Base-by-base conservation (phyloP, 2,888 invertebrate species). In the Catocala nupta region DNA sequence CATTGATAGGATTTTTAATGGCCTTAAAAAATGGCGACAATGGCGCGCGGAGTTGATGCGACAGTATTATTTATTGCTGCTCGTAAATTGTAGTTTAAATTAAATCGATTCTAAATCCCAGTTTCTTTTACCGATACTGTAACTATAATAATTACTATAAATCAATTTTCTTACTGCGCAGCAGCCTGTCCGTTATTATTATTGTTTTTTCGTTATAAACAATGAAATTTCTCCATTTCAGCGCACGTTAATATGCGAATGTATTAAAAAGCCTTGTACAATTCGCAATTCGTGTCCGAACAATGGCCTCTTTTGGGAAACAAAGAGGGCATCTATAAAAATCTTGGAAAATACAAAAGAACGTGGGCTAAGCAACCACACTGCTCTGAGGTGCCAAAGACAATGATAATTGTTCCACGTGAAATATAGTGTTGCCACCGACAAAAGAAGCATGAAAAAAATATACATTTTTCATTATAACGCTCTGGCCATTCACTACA, bases 391-490 rank as follows among this genome's bases (percentile, higher is more conserved):
- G 92, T 92, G 93, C 86, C 90, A 93, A 93, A 94, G 91, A 94
- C 94, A 93, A 94, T 93, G 93, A 90, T 93, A 93, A 93, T 93
- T 93, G 94, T 93, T 90, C 92, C 90, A 89, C 86, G 85, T 93
- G 92, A 93, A 91, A 92, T 93, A 93, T 94, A 91, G 93, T 88
- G 89, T 89, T 91, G 92, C 92, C 91, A 91, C 92, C 89, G 93
- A 92, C 92, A 93, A 93, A 93, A 91, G 89, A 77, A 82, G 81
- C 82, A 82, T 82, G 85, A 88, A 90, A 91, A 91, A 87, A 39
- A 39, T 39, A 86, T 85, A 85, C 83, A 91, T 92, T 91, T 93
- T 90, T 92, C 90, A 89, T 91, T 92, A 90, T 92, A 87, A 86
- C 84, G 76, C 80, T 70, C 71, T 69, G 86, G 83, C 92, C 93